Percentiles rank a stretch among this genome's conserved stretches.
Evolutionary conservation across 1,140 invertebrate species (phyloP).

Genomic region (Hylyphantes graminicola): DNA sequence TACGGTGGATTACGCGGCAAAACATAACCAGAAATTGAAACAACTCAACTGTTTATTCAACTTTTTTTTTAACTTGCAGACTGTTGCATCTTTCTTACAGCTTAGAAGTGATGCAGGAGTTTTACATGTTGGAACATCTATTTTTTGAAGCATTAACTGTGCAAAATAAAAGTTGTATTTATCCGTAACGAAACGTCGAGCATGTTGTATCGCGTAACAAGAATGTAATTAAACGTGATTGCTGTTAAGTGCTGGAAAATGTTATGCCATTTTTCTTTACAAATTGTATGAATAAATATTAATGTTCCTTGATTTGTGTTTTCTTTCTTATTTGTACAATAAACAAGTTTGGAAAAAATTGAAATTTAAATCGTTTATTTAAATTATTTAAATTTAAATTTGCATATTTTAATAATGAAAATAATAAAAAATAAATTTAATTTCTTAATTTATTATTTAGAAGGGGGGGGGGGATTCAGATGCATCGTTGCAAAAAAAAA

Average conservation of each 20-base stretch:
- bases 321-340: constrained; percentile 10
- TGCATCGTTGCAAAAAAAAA: too few relatives aligned
- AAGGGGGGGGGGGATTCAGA: not conserved
- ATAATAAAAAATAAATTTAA: not conserved
- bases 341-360: not conserved
- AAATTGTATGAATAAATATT: constrained; percentile 41
- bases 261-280: constrained; percentile 42
- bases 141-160: not conserved
- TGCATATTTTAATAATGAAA: not conserved
- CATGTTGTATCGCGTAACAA: constrained; percentile 11
- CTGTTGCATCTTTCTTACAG: too few relatives aligned
- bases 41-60: too few relatives aligned
- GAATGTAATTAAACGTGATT: constrained; percentile 31
- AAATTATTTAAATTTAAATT: too few relatives aligned
- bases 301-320: constrained; percentile 31
- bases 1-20: too few relatives aligned
- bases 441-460: not conserved
- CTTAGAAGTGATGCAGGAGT: too few relatives aligned
- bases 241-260: constrained; percentile 19
- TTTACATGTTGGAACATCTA: too few relatives aligned
- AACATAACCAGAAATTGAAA: too few relatives aligned
- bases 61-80: too few relatives aligned
- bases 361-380: too few relatives aligned
- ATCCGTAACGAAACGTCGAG: not conserved
- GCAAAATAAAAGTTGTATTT: constrained; percentile 10